phyloP scores from a whole-genome alignment of 2,888 invertebrate species.

The Athalia cordata region DNA sequence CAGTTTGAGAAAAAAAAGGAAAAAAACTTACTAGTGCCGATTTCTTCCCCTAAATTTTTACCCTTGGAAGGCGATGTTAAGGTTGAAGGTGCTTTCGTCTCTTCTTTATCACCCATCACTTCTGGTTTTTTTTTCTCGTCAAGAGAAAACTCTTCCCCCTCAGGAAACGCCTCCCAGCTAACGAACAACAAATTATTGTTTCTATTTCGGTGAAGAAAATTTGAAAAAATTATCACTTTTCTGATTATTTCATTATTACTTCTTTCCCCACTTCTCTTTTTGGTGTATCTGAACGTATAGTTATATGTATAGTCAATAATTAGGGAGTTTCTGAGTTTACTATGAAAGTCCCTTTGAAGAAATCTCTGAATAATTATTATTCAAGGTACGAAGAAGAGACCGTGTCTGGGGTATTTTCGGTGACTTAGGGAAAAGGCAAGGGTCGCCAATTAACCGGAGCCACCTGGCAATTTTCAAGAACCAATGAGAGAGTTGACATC shows the following conservation, averaged over 20 bases:
- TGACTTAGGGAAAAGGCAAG: background rate
- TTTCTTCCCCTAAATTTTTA: slow-evolving; percentile 2
- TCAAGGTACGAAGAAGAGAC: background rate
- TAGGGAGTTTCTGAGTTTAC: too few relatives aligned
- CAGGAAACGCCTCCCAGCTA: slow-evolving; percentile 60
- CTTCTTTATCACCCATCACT: slow-evolving; percentile 57
- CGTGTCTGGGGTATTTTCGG: background rate
- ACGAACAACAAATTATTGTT: slow-evolving; percentile 48
- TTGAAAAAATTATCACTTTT: slow-evolving; percentile 28
- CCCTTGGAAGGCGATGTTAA: slow-evolving; percentile 11
- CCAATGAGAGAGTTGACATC: slow-evolving; percentile 16
- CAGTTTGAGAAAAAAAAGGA: background rate
- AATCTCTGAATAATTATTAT: background rate
- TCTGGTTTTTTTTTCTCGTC: slow-evolving; percentile 53
- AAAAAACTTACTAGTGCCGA: slow-evolving; percentile 23
- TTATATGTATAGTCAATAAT: too few relatives aligned
- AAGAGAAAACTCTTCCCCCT: slow-evolving; percentile 53
- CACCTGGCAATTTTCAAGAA: slow-evolving; percentile 25
- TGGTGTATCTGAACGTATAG: too few relatives aligned
- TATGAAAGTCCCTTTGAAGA: too few relatives aligned
- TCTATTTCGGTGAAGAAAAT: slow-evolving; percentile 25
- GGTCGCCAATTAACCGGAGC: slow-evolving; percentile 22
- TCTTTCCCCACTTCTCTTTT: background rate
- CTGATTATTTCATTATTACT: background rate
- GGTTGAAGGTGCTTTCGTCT: slow-evolving; percentile 12